phyloP scores from a whole-genome alignment of 2,113 vertebrate species.

The Ictidomys tridecemlineatus region DNA sequence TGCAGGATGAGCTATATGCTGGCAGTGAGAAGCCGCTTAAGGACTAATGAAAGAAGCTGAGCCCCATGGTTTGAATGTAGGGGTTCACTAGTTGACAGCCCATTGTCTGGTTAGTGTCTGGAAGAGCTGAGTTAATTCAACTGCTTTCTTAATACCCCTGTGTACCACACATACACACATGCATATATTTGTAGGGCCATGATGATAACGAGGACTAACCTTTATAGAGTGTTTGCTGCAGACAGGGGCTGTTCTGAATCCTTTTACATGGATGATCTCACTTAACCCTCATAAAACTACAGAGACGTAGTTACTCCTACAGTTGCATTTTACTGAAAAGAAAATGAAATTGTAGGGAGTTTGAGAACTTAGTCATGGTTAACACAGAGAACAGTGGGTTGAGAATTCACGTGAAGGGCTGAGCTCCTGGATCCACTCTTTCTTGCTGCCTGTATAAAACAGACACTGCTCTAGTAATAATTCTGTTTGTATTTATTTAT shows the following conservation, averaged over 20 bases:
- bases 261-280: neutral
- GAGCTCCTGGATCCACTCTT: neutral
- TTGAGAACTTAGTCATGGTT: neutral
- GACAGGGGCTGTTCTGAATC: neutral
- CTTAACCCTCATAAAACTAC: constrained; percentile 15
- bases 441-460: neutral
- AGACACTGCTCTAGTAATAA: neutral
- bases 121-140: constrained; percentile 25
- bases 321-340: constrained; percentile 30
- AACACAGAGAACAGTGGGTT: neutral
- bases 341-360: constrained; percentile 28
- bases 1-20: constrained; percentile 36
- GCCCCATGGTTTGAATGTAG: neutral
- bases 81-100: neutral
- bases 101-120: constrained; percentile 15
- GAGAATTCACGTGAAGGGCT: neutral
- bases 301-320: neutral
- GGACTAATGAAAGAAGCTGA: constrained; percentile 25
- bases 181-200: neutral
- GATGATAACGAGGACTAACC: neutral
- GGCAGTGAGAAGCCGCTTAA: neutral
- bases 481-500: constrained; percentile 17
- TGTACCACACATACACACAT: too few species aligned
- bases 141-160: neutral
- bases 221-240: neutral